These are phyloP conservation scores for Automeris io DNA, from an alignment of 2,888 invertebrate genomes.

Conservation along the genomic window DNA sequence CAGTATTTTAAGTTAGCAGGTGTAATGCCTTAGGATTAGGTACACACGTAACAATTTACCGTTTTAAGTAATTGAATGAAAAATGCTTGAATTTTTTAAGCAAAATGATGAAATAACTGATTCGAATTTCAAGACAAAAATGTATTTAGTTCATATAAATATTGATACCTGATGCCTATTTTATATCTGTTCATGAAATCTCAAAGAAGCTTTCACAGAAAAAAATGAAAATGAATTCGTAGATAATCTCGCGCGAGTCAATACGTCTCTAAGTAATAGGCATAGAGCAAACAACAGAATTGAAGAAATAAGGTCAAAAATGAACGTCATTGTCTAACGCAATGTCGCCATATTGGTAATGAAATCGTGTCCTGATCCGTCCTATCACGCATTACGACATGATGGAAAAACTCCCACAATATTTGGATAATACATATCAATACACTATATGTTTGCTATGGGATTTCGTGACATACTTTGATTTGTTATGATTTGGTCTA, in stretches of 20 bases:
- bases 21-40: too few relatives aligned
- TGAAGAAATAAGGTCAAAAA: neutral
- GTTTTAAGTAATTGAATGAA: too few relatives aligned
- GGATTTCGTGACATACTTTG: neutral
- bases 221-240: neutral
- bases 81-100: too few relatives aligned
- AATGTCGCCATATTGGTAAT: neutral
- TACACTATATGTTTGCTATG: slow-evolving; percentile 1
- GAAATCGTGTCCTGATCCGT: slow-evolving; percentile 9
- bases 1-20: too few relatives aligned
- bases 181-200: too few relatives aligned
- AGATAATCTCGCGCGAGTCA: neutral
- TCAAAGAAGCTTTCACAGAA: too few relatives aligned
- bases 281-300: neutral
- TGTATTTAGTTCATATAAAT: too few relatives aligned
- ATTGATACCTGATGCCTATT: too few relatives aligned
- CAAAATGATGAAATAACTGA: too few relatives aligned
- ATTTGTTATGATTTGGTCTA: neutral
- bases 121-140: too few relatives aligned
- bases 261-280: neutral
- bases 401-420: slow-evolving; percentile 7
- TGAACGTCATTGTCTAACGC: slow-evolving; percentile 2
- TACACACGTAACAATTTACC: too few relatives aligned
- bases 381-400: slow-evolving; percentile 7
- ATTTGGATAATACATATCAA: neutral